These are phyloP conservation scores for Spondyliosoma cantharus DNA, from an alignment of 2,797 vertebrate species.

Conservation along the genomic window DNA sequence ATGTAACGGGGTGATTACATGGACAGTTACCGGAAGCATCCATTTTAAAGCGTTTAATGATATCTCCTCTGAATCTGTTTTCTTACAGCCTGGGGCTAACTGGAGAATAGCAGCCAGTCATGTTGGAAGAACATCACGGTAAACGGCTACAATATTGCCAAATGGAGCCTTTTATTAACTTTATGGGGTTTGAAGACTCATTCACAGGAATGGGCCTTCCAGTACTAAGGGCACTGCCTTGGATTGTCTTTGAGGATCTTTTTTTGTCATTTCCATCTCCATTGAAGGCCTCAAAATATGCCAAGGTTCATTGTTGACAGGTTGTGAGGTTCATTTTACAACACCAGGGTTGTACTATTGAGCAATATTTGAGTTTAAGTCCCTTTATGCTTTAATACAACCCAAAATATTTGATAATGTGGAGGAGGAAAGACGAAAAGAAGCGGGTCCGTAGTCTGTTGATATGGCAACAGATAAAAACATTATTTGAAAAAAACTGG, in stretches of 20 bases:
- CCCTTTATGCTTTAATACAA: too few species aligned
- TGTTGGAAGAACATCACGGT: slow-evolving; percentile 21
- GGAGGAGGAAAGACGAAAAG: too few species aligned
- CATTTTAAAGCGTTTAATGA: slow-evolving; percentile 26
- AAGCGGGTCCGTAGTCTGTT: too few species aligned
- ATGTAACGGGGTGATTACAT: slow-evolving; percentile 12
- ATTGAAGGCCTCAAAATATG: slow-evolving; percentile 1
- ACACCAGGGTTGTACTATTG: too few species aligned
- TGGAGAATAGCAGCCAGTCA: not conserved
- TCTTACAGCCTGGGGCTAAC: slow-evolving; percentile 18
- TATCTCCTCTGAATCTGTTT: slow-evolving; percentile 13
- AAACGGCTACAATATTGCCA: slow-evolving; percentile 26
- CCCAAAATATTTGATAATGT: too few species aligned
- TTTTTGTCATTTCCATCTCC: slow-evolving; percentile 15
- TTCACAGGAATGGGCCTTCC: slow-evolving; percentile 34
- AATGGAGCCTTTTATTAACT: slow-evolving; percentile 54
- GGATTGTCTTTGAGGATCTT: slow-evolving; percentile 3
- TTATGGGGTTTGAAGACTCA: slow-evolving; percentile 40
- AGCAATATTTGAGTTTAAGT: too few species aligned
- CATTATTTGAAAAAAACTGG: slow-evolving; percentile 4
- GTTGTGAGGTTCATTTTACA: too few species aligned
- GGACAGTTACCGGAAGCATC: slow-evolving; percentile 19
- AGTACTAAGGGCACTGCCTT: slow-evolving; percentile 16
- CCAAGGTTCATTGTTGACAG: too few species aligned
- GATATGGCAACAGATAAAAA: not conserved